Percentiles rank a stretch among this genome's conserved stretches.
phyloP scores from a whole-genome alignment of 2,888 invertebrate genomes.

The Mellilla xanthometata region DNA sequence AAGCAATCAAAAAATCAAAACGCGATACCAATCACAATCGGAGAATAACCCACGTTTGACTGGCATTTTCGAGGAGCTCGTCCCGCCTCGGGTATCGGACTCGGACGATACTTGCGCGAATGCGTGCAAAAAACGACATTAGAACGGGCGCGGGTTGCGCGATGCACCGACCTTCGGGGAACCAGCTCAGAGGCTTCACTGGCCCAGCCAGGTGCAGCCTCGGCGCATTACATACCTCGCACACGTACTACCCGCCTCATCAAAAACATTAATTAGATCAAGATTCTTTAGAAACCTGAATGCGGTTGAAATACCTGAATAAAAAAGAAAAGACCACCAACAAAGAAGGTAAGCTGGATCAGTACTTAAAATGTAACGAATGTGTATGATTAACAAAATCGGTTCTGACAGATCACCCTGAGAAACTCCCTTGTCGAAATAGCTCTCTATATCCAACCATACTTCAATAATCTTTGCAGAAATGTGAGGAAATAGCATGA shows the following conservation, averaged over 20 bases:
- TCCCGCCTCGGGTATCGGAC: constrained; percentile 33
- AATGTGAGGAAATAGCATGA: too few species aligned
- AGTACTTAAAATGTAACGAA: too few species aligned
- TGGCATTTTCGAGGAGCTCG: constrained; percentile 31
- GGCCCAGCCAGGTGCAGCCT: constrained; percentile 43
- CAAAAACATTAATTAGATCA: constrained; percentile 20
- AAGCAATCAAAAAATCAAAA: constrained; percentile 13
- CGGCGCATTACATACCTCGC: constrained; percentile 17
- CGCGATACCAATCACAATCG: constrained; percentile 14
- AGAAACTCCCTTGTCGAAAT: constrained; percentile 1
- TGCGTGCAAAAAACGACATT: constrained; percentile 57
- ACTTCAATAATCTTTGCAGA: too few species aligned
- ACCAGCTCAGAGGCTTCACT: constrained; percentile 26
- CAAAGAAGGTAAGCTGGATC: background rate
- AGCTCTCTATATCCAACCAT: too few species aligned
- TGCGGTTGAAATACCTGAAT: constrained; percentile 12
- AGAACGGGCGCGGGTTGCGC: constrained; percentile 49
- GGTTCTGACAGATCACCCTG: constrained; percentile 1
- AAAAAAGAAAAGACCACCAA: constrained; percentile 9
- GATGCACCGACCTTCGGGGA: constrained; percentile 62
- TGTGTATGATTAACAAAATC: background rate
- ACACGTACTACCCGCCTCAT: constrained; percentile 14
- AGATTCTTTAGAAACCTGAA: constrained; percentile 6
- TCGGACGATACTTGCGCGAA: constrained; percentile 30
- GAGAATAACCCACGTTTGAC: constrained; percentile 16